A percentile compares a stretch with the other conserved stretches of the same genome.
Evolutionary conservation across 2,888 invertebrate species (phyloP).

Genomic region (Reticulitermes lucifugus): DNA sequence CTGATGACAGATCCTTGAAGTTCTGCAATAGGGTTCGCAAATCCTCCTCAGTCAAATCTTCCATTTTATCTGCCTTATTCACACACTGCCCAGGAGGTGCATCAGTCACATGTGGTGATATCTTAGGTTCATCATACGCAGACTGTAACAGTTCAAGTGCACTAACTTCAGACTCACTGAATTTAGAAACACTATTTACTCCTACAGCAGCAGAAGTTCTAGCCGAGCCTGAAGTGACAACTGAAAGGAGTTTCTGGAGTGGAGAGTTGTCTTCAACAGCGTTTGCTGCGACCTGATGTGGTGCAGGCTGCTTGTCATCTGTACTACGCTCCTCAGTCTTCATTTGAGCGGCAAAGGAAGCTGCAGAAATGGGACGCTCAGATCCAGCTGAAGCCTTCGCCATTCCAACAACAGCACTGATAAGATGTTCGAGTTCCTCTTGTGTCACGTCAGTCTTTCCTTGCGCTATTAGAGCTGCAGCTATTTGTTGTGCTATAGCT

Average conservation of each 20-base stretch:
- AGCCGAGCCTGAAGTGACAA: slow-evolving; percentile 4
- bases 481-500: slow-evolving; percentile 84
- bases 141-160: slow-evolving; percentile 56
- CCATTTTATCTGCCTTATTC: slow-evolving; percentile 67
- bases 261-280: slow-evolving; percentile 58
- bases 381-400: slow-evolving; percentile 70
- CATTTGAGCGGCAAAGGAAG: slow-evolving; percentile 61
- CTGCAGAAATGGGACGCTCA: slow-evolving; percentile 67
- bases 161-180: slow-evolving; percentile 48
- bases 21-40: slow-evolving; percentile 83
- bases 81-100: background rate
- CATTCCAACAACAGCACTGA: slow-evolving; percentile 82
- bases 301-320: background rate
- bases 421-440: slow-evolving; percentile 81
- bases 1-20: slow-evolving; percentile 81
- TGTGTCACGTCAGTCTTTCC: slow-evolving; percentile 85
- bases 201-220: slow-evolving; percentile 47
- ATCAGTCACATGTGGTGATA: slow-evolving; percentile 1
- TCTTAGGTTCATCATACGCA: slow-evolving; percentile 55
- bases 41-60: slow-evolving; percentile 83
- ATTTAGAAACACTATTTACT: slow-evolving; percentile 50
- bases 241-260: slow-evolving; percentile 54
- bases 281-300: background rate
- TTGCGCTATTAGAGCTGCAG: slow-evolving; percentile 81
- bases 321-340: background rate